Percentiles rank a stretch among this genome's conserved stretches.
phyloP scores from a whole-genome alignment of 1,140 invertebrate species.

The Lasioglossum albipes region DNA sequence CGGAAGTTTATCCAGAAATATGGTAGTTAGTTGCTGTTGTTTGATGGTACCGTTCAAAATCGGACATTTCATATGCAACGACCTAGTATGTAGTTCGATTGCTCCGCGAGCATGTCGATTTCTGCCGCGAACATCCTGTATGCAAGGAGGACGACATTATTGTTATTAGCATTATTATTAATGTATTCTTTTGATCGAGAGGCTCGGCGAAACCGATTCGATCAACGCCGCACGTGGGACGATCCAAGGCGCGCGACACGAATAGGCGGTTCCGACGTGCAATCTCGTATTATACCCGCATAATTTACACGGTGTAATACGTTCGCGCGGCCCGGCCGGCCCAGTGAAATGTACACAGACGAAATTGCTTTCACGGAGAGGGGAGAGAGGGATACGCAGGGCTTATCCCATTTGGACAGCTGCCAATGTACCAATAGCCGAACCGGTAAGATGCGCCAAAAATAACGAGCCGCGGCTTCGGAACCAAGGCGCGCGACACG shows the following conservation, averaged over 20 bases:
- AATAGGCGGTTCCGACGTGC: constrained; percentile 5
- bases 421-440: constrained; percentile 62
- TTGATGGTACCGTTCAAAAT: no score
- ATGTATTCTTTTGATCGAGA: background rate
- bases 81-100: no score
- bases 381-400: constrained; percentile 37
- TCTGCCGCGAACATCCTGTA: no score
- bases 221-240: constrained; percentile 24
- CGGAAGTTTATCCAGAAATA: no score
- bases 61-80: no score
- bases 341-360: constrained; percentile 19
- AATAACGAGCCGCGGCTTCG: constrained; percentile 60
- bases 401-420: constrained; percentile 68
- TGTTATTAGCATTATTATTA: background rate
- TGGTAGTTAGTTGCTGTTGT: no score
- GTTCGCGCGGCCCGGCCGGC: background rate
- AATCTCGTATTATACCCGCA: constrained; percentile 30
- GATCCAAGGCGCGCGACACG: constrained; percentile 26
- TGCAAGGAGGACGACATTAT: background rate
- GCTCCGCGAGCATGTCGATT: no score
- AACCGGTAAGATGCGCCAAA: constrained; percentile 61
- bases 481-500: constrained; percentile 25
- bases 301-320: constrained; percentile 33
- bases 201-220: background rate
- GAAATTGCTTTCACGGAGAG: constrained; percentile 45